These are phyloP conservation scores for Adoxophyes honmai DNA, from an alignment of 1,140 invertebrate species.

Conservation along the genomic window DNA sequence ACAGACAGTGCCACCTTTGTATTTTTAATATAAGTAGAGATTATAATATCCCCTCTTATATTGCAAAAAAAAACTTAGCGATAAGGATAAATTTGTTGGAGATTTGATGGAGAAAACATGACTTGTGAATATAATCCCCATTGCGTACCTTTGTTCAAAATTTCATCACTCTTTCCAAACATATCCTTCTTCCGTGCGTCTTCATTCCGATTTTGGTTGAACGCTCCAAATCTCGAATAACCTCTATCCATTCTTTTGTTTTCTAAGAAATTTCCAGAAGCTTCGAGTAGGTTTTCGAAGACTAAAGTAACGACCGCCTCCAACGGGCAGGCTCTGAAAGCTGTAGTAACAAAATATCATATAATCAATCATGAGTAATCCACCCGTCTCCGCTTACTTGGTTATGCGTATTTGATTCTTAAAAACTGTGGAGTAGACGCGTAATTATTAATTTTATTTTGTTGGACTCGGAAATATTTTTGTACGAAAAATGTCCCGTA, in stretches of 20 bases:
- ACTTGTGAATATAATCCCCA: too few species aligned
- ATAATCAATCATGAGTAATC: constrained; percentile 71
- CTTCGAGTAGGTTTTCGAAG: constrained; percentile 20
- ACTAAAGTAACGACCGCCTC: constrained; percentile 16
- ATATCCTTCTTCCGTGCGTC: constrained; percentile 31
- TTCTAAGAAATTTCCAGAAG: constrained; percentile 27
- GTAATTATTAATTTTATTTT: not conserved
- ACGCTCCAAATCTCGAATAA: constrained; percentile 33
- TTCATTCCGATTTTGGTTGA: constrained; percentile 41
- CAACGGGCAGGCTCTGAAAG: constrained; percentile 34
- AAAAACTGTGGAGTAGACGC: constrained; percentile 39
- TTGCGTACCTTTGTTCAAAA: constrained; percentile 37
- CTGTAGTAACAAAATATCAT: constrained; percentile 54
- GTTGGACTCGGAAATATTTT: not conserved
- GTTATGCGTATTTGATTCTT: constrained; percentile 56
- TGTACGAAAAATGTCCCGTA: too few species aligned
- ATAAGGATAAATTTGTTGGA: too few species aligned
- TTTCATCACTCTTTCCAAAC: constrained; percentile 36
- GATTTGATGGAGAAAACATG: too few species aligned
- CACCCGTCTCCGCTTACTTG: constrained; percentile 56
- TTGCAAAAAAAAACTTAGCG: too few species aligned
- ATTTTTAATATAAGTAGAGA: too few species aligned
- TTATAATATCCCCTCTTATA: too few species aligned
- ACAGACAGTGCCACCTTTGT: too few species aligned
- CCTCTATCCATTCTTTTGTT: constrained; percentile 41